Conservation (phyloP, 2,888 invertebrate genomes). For the Glomeris marginata region DNA sequence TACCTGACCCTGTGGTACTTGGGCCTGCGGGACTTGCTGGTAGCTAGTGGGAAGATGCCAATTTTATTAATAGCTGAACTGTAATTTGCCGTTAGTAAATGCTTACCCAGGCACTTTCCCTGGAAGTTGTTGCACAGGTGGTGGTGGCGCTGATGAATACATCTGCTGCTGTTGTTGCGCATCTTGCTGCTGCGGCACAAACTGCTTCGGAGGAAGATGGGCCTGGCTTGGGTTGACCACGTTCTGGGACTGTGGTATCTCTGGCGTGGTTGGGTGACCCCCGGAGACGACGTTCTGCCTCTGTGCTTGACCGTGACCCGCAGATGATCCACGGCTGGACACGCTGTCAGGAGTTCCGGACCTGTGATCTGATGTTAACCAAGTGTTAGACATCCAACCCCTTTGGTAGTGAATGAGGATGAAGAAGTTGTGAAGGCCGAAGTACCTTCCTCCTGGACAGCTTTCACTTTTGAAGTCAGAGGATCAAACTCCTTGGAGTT, state of each 20-base stretch:
- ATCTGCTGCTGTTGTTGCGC: too few relatives aligned
- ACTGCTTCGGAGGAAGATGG: too few relatives aligned
- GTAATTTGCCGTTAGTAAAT: too few relatives aligned
- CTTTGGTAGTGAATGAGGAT: neutral
- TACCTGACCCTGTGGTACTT: neutral
- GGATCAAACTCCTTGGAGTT: conserved; percentile 44
- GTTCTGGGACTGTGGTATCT: too few relatives aligned
- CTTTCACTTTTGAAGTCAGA: conserved; percentile 20
- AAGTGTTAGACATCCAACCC: too few relatives aligned
- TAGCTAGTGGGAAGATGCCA: too few relatives aligned
- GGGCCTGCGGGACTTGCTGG: neutral
- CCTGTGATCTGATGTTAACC: conserved; percentile 12
- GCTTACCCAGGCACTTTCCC: too few relatives aligned
- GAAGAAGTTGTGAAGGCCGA: neutral
- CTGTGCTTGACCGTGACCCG: neutral
- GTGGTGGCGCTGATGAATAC: too few relatives aligned
- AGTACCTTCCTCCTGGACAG: neutral
- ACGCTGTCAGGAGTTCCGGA: conserved; percentile 11
- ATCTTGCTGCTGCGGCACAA: too few relatives aligned
- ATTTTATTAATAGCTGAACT: too few relatives aligned
- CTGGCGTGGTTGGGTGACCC: neutral
- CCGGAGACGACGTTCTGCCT: neutral
- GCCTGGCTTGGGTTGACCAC: too few relatives aligned
- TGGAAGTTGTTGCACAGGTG: too few relatives aligned
- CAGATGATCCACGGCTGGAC: conserved; percentile 8